Conservation (phyloP, 2,888 invertebrate genomes). For the Junonia oenone region DNA sequence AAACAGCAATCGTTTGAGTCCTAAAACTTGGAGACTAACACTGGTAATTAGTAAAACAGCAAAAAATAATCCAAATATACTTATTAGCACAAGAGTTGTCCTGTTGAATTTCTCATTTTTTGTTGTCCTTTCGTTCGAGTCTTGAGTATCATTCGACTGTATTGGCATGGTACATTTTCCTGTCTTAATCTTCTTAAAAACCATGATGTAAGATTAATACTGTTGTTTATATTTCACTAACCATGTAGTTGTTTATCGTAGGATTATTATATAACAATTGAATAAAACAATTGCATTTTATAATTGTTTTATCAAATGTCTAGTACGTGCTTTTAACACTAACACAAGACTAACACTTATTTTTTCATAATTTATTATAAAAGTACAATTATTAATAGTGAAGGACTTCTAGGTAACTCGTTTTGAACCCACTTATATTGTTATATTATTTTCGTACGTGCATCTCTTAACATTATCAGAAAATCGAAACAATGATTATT, state of each 20-base stretch:
- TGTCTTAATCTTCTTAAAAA: constrained; percentile 12
- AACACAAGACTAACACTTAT: too few species aligned
- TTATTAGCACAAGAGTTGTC: neutral
- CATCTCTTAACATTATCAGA: too few species aligned
- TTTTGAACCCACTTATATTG: too few species aligned
- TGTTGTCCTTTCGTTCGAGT: neutral
- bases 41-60: neutral
- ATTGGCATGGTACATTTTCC: constrained; percentile 1
- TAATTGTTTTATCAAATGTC: too few species aligned
- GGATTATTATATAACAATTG: too few species aligned
- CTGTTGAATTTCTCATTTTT: constrained; percentile 1
- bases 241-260: neutral
- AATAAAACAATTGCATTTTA: too few species aligned
- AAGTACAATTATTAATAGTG: too few species aligned
- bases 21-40: neutral
- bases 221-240: neutral
- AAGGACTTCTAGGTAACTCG: too few species aligned
- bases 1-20: constrained; percentile 2
- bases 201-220: constrained; percentile 4
- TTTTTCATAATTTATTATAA: too few species aligned
- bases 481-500: neutral
- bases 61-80: neutral
- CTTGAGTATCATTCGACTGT: neutral
- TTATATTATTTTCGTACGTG: too few species aligned
- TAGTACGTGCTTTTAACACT: too few species aligned